Evolutionary conservation across 2,888 invertebrate genomes (phyloP).

Genomic region (Stegophylla sp.): DNA sequence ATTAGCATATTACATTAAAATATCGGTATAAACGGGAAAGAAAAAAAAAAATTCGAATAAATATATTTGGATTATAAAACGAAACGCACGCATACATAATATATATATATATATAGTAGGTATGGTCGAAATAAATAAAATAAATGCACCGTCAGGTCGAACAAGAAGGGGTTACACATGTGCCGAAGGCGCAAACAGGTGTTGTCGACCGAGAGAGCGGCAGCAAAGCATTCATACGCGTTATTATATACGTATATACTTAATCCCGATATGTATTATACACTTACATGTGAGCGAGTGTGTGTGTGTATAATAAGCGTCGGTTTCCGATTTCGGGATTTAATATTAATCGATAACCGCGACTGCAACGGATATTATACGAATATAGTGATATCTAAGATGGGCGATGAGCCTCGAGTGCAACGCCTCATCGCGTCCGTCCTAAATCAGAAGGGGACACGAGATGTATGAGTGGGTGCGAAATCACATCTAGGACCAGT

Average conservation of each 20-base stretch:
- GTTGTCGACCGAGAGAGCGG: slow-evolving; percentile 25
- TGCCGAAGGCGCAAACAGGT: slow-evolving; percentile 49
- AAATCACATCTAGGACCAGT: not conserved
- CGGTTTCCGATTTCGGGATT: slow-evolving; percentile 56
- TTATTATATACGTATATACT: no score
- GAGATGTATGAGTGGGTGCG: not conserved
- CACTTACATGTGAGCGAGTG: not conserved
- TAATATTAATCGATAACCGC: slow-evolving; percentile 49
- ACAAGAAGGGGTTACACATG: slow-evolving; percentile 41
- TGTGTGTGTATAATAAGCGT: not conserved
- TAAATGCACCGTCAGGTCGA: not conserved
- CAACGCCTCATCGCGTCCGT: no score
- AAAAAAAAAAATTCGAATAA: not conserved
- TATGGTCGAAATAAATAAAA: not conserved
- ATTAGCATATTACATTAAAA: not conserved
- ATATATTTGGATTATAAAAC: not conserved
- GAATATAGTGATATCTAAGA: not conserved
- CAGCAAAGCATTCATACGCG: no score
- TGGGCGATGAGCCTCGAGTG: not conserved
- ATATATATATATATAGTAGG: not conserved
- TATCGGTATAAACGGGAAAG: not conserved
- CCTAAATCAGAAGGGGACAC: no score
- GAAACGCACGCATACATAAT: not conserved
- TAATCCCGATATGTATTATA: no score
- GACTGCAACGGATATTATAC: not conserved